Evolutionary conservation across 2,113 vertebrate species (phyloP).

Genomic region (Poeciliopsis turrubarensis): DNA sequence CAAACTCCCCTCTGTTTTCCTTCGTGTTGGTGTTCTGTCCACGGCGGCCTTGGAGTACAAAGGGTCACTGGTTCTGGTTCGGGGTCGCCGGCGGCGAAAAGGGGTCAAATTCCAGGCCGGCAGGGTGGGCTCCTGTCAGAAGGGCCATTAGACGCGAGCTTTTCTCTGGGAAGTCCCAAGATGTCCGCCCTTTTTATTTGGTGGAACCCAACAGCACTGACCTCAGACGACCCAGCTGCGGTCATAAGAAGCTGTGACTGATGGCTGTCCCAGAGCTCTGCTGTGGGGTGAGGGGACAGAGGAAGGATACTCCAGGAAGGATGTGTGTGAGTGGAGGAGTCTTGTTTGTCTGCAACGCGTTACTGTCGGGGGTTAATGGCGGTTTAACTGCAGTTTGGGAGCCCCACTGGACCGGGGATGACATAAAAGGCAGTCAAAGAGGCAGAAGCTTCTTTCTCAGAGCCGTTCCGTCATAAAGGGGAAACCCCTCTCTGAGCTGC

Average conservation of each 20-base stretch:
- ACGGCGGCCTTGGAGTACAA: slow-evolving; percentile 36
- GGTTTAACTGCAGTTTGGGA: slow-evolving; percentile 36
- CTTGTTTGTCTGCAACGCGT: slow-evolving; percentile 22
- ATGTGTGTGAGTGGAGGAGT: slow-evolving; percentile 9
- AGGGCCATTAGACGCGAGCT: slow-evolving; percentile 68
- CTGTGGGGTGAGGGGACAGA: slow-evolving; percentile 10
- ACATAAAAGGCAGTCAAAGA: slow-evolving; percentile 25
- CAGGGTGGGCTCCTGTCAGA: slow-evolving; percentile 72
- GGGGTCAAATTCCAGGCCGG: slow-evolving; percentile 74
- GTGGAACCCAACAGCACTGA: slow-evolving; percentile 59
- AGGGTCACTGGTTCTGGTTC: slow-evolving; percentile 52
- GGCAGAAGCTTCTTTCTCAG: too few relatives aligned
- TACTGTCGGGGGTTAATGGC: slow-evolving; percentile 39
- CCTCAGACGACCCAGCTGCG: slow-evolving; percentile 58
- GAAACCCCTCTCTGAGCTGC: background rate
- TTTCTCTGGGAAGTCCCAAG: slow-evolving; percentile 65
- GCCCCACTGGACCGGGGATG: slow-evolving; percentile 15
- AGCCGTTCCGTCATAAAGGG: background rate
- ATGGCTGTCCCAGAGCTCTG: slow-evolving; percentile 52
- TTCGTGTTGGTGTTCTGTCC: slow-evolving; percentile 52
- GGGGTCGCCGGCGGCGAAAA: slow-evolving; percentile 70
- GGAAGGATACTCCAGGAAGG: background rate
- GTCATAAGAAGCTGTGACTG: slow-evolving; percentile 58
- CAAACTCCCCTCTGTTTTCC: slow-evolving; percentile 22
- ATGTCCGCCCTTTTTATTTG: slow-evolving; percentile 64